Conservation (phyloP, 1,140 invertebrate species). For the Stratiolaelaps scimitus region DNA sequence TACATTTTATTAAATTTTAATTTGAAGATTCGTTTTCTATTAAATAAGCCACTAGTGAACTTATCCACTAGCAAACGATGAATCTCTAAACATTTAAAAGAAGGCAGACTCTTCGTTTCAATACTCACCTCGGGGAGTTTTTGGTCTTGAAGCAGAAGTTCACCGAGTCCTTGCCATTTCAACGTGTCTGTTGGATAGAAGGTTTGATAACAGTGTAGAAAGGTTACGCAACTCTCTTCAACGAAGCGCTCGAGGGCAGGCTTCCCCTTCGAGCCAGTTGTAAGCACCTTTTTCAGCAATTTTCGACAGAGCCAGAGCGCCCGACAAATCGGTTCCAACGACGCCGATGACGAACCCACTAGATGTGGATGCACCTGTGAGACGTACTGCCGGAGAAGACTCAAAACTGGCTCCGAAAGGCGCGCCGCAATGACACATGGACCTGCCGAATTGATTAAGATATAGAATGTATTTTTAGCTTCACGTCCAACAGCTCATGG, state of each 20-base stretch:
- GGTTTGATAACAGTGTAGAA: conserved; percentile 80
- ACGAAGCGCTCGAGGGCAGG: conserved; percentile 45
- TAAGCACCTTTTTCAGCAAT: conserved; percentile 14
- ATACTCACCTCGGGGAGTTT: background rate
- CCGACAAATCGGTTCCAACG: background rate
- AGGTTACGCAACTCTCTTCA: conserved; percentile 76
- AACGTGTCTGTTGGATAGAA: conserved; percentile 85
- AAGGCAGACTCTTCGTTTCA: background rate
- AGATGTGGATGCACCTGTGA: conserved; percentile 18
- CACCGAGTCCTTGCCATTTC: conserved; percentile 82
- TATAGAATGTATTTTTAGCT: too few species aligned
- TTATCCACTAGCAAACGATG: too few species aligned
- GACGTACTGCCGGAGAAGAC: conserved; percentile 5
- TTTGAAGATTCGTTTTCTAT: too few species aligned
- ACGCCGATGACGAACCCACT: background rate
- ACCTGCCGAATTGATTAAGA: background rate
- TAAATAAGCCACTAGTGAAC: too few species aligned
- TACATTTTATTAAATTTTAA: too few species aligned
- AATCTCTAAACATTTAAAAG: too few species aligned
- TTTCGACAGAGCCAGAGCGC: conserved; percentile 1
- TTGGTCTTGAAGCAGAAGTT: conserved; percentile 48
- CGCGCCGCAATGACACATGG: conserved; percentile 18
- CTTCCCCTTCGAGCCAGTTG: background rate
- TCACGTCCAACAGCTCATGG: too few species aligned
- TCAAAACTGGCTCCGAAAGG: background rate